Evolutionary conservation across 2,888 invertebrate species (phyloP).

Genomic region (Mythimna loreyi): DNA sequence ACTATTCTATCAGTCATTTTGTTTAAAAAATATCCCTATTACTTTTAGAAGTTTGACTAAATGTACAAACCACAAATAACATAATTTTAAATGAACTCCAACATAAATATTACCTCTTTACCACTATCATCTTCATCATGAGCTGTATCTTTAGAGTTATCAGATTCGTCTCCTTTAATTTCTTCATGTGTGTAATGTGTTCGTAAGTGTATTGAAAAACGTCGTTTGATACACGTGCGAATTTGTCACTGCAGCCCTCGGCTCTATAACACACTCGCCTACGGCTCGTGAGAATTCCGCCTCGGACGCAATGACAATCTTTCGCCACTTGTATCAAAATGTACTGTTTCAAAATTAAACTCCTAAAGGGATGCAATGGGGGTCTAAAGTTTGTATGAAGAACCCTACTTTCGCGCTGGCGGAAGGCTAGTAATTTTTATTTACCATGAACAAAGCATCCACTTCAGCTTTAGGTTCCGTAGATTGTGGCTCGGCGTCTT

Average conservation of each 20-base stretch:
- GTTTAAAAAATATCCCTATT: background rate
- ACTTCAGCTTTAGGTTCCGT: constrained; percentile 70
- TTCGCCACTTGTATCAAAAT: too few species aligned
- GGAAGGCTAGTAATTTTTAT: constrained; percentile 25
- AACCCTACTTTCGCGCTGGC: too few species aligned
- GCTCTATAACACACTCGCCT: too few species aligned
- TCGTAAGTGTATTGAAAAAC: too few species aligned
- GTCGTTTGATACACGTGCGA: too few species aligned
- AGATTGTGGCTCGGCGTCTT: constrained; percentile 46
- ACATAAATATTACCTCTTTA: constrained; percentile 83
- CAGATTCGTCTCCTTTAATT: constrained; percentile 68
- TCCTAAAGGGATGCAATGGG: too few species aligned
- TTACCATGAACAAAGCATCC: constrained; percentile 92
- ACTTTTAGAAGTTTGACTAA: background rate
- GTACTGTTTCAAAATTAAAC: too few species aligned
- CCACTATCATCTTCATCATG: constrained; percentile 83
- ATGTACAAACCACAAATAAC: background rate
- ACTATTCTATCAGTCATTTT: too few species aligned
- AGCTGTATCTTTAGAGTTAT: constrained; percentile 68
- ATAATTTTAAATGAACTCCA: background rate
- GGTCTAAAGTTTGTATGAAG: too few species aligned
- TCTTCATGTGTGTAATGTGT: constrained; percentile 81
- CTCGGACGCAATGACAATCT: too few species aligned
- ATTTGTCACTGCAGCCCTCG: too few species aligned
- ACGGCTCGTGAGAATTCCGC: too few species aligned